Percentiles rank a stretch among this genome's conserved stretches.
Conservation (phyloP, 2,888 invertebrate genomes). For the Phalera bucephala region DNA sequence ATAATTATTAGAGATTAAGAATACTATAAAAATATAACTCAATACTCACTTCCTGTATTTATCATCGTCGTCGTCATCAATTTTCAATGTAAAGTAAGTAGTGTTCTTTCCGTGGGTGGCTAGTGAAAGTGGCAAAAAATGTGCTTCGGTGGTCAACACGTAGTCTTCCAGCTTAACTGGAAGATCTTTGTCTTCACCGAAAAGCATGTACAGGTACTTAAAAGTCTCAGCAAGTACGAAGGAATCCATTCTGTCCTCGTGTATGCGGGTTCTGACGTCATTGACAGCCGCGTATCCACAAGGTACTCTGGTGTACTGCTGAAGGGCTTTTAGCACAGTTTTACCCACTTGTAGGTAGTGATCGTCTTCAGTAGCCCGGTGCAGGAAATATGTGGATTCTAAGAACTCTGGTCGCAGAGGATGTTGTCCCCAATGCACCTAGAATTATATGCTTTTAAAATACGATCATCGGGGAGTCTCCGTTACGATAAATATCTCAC, state of each 20-base stretch:
- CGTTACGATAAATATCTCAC: too few relatives aligned
- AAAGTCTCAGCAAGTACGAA: slow-evolving; percentile 99
- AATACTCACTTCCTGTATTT: slow-evolving; percentile 65
- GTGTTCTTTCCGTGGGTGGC: slow-evolving; percentile 85
- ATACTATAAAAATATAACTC: too few relatives aligned
- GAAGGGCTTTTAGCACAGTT: slow-evolving; percentile 93
- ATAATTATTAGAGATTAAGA: too few relatives aligned
- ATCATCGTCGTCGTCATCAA: slow-evolving; percentile 72
- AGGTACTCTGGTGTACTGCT: slow-evolving; percentile 94
- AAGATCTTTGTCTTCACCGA: slow-evolving; percentile 92
- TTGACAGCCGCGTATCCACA: slow-evolving; percentile 99
- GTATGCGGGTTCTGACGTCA: slow-evolving; percentile 94
- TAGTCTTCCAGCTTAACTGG: slow-evolving; percentile 93
- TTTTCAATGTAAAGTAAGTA: slow-evolving; percentile 67
- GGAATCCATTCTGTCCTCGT: slow-evolving; percentile 99
- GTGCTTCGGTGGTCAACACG: slow-evolving; percentile 97
- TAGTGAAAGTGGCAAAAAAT: slow-evolving; percentile 94
- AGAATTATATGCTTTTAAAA: slow-evolving; percentile 18
- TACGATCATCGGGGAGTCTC: too few relatives aligned
- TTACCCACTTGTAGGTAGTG: slow-evolving; percentile 97
- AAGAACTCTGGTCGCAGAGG: slow-evolving; percentile 98
- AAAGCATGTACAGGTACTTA: slow-evolving; percentile 97
- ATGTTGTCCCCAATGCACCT: slow-evolving; percentile 99
- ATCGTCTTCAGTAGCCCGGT: slow-evolving; percentile 96
- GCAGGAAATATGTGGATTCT: slow-evolving; percentile 98